A percentile compares a stretch with the other conserved stretches of the same genome.
Evolutionary conservation across 2,113 vertebrate genomes (phyloP).

Genomic region (Trogon melanurus): DNA sequence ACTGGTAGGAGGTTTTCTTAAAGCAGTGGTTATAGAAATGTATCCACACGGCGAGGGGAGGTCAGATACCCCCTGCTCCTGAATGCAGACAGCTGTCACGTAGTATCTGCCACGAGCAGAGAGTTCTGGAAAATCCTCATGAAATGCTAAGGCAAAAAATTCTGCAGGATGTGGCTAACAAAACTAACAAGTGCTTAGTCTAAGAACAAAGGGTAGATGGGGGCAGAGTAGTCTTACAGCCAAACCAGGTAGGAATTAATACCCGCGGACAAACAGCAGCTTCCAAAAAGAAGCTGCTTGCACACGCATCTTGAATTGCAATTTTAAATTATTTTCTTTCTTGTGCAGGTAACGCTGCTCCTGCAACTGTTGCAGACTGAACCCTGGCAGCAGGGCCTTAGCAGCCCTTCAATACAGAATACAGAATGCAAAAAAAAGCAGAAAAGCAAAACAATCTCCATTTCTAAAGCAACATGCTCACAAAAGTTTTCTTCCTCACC

Average conservation of each 20-base stretch:
- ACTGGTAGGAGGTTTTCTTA: background rate
- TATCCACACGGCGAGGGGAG: background rate
- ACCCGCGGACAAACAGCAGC: background rate
- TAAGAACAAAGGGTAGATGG: background rate
- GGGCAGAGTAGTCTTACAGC: background rate
- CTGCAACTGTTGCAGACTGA: background rate
- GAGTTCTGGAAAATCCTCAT: background rate
- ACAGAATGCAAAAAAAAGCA: background rate
- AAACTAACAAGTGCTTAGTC: background rate
- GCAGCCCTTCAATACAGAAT: background rate
- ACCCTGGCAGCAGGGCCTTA: background rate
- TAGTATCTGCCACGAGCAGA: background rate
- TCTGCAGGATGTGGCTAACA: background rate
- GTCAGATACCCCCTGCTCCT: background rate
- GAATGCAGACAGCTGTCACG: background rate
- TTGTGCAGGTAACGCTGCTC: background rate
- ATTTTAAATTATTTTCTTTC: background rate
- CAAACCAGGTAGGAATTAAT: background rate
- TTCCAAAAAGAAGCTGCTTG: background rate
- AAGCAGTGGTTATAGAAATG: background rate
- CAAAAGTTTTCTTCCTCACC: background rate
- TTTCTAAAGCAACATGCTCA: background rate
- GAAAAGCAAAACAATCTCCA: background rate
- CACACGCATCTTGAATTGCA: background rate
- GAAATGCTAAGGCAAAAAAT: background rate